Base-by-base conservation (phyloP, 1,140 invertebrate species). In the Penaeus indicus region DNA sequence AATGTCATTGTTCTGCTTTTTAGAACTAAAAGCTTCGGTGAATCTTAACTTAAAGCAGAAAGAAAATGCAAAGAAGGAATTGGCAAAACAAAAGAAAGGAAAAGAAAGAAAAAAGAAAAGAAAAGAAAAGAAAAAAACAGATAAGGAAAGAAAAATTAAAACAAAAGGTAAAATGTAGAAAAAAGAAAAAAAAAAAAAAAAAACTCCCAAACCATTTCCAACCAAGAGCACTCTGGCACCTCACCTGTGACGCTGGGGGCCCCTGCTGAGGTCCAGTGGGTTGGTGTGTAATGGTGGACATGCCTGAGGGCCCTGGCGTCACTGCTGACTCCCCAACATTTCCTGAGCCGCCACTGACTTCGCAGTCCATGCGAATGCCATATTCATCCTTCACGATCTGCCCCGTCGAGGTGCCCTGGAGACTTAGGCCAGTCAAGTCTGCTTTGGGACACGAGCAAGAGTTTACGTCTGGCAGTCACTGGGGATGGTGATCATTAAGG, bases 361-460 rank as follows among this genome's bases (percentile, higher is more conserved):
- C 90, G 92, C 94, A 91, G 64, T 95, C 94, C 16, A 95, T 94
- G 42, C 96, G 96, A 63, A 96, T 96, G 32, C 95, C 95, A 92
- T 97, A 97, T 93, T 97, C 97, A 94, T 97, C 97, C 90, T 95
- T 95, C 25, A 92, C 91, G 5, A 96, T 94, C 88, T 96, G 92
- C 91, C 95, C 93, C 93, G 95, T 95, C 25, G 85, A 86, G 38
- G 96, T 95, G 11, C 96, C 95, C 92, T 97, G 96, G 77, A 98
- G 93, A 62, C 96, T 97, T 47, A 98, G 93, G 13, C 96, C 96
- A 80, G 97, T 97, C 72, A 98, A 93, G 94, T 98, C 97, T 96
- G 93, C 92, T 95, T 95, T 93, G 91, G 93, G 91, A 92, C 93
- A 93, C 92, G 92, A 93, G 54, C 10, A 13, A 54, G 54, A 54